Percentiles rank a stretch among this genome's conserved stretches.
Conservation (phyloP, 2,888 invertebrate species). For the Caenorhabditis panamensis region DNA sequence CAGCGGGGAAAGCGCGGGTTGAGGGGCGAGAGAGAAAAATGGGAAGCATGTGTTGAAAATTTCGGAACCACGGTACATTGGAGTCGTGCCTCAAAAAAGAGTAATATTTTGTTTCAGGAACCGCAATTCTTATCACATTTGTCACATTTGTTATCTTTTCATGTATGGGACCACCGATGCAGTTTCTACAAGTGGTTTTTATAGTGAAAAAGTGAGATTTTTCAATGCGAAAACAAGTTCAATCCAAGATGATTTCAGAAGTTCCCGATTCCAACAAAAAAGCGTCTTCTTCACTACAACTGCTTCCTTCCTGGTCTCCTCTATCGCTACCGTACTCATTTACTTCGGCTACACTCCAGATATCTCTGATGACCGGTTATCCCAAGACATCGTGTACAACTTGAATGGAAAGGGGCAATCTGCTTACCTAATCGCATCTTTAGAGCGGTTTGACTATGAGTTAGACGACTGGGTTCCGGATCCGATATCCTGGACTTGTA, state of each 20-base stretch:
- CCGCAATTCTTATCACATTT: constrained; percentile 36
- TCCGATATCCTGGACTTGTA: constrained; percentile 32
- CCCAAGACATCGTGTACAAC: constrained; percentile 37
- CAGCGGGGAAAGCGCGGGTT: background rate
- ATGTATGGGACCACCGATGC: constrained; percentile 51
- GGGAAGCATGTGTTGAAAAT: background rate
- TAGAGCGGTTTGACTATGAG: constrained; percentile 35
- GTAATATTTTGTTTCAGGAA: constrained; percentile 28
- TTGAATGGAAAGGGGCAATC: constrained; percentile 48
- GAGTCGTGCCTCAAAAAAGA: background rate
- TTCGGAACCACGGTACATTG: too few species aligned
- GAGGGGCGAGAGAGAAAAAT: background rate
- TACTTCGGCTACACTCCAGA: constrained; percentile 35
- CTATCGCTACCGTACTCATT: constrained; percentile 25
- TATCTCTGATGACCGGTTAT: constrained; percentile 35
- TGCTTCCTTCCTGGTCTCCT: constrained; percentile 33
- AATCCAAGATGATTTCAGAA: constrained; percentile 19
- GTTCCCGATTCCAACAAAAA: constrained; percentile 10
- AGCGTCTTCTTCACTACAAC: constrained; percentile 21
- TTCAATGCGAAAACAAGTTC: background rate
- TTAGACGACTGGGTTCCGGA: constrained; percentile 18
- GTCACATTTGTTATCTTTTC: constrained; percentile 49
- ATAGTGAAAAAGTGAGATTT: constrained; percentile 40
- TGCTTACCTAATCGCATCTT: constrained; percentile 51
- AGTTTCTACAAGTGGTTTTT: constrained; percentile 46